phyloP scores from a whole-genome alignment of 2,113 vertebrate genomes.

The Circaetus gallicus region DNA sequence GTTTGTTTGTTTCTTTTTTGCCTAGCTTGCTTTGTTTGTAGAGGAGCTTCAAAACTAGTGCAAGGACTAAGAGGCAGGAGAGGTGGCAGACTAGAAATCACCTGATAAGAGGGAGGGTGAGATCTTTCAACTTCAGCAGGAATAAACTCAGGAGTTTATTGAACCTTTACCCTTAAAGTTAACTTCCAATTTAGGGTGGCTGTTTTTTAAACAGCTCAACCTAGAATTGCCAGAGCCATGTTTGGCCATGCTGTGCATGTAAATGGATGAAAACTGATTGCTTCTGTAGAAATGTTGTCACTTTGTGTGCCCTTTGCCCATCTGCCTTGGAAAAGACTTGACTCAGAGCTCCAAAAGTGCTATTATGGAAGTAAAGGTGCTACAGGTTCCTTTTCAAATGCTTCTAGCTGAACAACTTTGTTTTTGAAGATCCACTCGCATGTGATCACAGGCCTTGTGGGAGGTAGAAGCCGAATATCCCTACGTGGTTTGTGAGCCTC shows the following conservation, averaged over 20 bases:
- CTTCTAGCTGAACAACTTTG: not conserved
- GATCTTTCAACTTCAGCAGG: not conserved
- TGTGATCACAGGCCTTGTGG: not conserved
- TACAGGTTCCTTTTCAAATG: not conserved
- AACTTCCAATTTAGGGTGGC: not conserved
- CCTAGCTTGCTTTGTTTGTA: not conserved
- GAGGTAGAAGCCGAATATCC: not conserved
- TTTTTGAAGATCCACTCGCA: rapidly evolving
- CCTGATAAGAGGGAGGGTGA: not conserved
- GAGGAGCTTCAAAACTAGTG: not conserved
- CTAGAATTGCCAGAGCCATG: not conserved
- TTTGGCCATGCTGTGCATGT: not conserved
- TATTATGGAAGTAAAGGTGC: not conserved
- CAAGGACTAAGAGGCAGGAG: not conserved
- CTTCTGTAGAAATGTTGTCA: not conserved
- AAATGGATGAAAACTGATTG: not conserved
- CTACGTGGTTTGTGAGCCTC: not conserved
- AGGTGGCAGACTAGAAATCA: not conserved
- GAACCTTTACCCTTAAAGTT: not conserved
- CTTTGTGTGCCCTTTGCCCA: not conserved
- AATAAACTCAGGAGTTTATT: not conserved
- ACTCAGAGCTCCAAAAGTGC: not conserved
- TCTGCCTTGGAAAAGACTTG: not conserved
- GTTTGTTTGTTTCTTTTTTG: not conserved
- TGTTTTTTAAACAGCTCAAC: not conserved